Evolutionary conservation across 1,140 invertebrate species (phyloP).

Genomic region (Cephus cinctus): DNA sequence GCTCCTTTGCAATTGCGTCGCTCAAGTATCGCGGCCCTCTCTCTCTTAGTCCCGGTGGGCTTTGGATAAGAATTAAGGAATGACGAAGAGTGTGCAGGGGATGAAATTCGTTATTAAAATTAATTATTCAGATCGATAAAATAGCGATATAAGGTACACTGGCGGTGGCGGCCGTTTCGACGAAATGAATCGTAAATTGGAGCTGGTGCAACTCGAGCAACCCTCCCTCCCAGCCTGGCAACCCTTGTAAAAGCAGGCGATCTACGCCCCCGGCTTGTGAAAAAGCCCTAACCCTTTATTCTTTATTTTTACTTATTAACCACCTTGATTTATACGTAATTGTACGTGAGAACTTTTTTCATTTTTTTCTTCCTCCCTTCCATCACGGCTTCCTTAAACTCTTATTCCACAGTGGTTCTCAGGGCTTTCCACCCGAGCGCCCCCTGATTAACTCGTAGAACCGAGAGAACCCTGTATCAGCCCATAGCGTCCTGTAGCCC

Average conservation of each 20-base stretch:
- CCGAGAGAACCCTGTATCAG: conserved; percentile 5
- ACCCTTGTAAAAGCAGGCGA: conserved; percentile 1
- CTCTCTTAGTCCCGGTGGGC: no score
- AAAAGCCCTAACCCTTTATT: conserved; percentile 38
- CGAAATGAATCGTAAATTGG: conserved; percentile 55
- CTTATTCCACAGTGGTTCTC: conserved; percentile 34
- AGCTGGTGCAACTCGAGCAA: conserved; percentile 30
- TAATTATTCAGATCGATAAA: conserved; percentile 54
- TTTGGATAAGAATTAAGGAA: no score
- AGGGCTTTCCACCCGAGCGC: conserved; percentile 31
- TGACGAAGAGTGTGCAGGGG: conserved; percentile 18
- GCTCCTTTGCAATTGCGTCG: no score
- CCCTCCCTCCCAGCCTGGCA: no score
- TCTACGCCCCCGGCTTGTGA: neutral
- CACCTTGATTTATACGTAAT: conserved; percentile 48
- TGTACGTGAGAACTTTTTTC: conserved; percentile 46
- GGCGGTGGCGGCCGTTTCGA: conserved; percentile 44
- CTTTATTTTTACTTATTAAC: conserved; percentile 45
- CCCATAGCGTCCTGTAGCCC: conserved; percentile 1
- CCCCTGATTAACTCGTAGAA: conserved; percentile 40
- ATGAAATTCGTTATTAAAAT: conserved; percentile 53
- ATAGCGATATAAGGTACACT: conserved; percentile 48
- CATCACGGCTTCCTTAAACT: conserved; percentile 12
- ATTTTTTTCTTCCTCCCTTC: conserved; percentile 35
- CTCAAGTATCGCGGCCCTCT: no score